phyloP scores from a whole-genome alignment of 2,888 invertebrate genomes.

The Chaetogeoica ovagalla region DNA sequence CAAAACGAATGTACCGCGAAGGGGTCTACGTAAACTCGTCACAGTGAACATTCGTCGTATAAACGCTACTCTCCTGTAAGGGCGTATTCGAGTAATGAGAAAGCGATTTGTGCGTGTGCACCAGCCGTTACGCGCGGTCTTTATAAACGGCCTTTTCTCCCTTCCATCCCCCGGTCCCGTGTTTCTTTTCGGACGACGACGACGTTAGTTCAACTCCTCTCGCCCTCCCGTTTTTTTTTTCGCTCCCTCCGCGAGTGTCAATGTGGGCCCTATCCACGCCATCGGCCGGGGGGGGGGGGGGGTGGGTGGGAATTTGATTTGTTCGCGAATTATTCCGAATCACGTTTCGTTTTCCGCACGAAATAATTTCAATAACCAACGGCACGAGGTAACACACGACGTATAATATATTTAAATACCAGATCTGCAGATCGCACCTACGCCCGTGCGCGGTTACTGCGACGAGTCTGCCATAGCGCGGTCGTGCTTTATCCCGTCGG shows the following conservation, averaged over 20 bases:
- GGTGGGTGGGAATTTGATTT: constrained; percentile 32
- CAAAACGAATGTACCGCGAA: too few species aligned
- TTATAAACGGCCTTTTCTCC: too few species aligned
- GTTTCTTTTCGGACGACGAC: neutral
- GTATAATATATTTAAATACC: too few species aligned
- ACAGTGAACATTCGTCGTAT: neutral
- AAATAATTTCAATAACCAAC: constrained; percentile 39
- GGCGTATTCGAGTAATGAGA: neutral
- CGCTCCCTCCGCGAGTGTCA: neutral
- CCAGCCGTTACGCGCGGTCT: constrained; percentile 10
- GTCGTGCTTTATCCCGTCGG: constrained; percentile 27
- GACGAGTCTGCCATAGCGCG: neutral
- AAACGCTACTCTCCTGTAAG: neutral
- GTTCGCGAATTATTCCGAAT: constrained; percentile 37
- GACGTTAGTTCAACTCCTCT: neutral
- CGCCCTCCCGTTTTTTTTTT: constrained; percentile 3
- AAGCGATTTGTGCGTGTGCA: constrained; percentile 40
- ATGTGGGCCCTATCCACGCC: constrained; percentile 38
- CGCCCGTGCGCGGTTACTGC: too few species aligned
- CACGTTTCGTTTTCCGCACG: constrained; percentile 44
- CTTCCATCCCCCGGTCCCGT: neutral
- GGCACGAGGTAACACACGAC: too few species aligned
- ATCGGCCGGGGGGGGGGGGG: too few species aligned
- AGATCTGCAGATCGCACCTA: too few species aligned
- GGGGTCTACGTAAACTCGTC: too few species aligned